These are phyloP conservation scores for Pollenia griseotomentosa DNA, from an alignment of 2,888 invertebrate species.

Conservation along the genomic window DNA sequence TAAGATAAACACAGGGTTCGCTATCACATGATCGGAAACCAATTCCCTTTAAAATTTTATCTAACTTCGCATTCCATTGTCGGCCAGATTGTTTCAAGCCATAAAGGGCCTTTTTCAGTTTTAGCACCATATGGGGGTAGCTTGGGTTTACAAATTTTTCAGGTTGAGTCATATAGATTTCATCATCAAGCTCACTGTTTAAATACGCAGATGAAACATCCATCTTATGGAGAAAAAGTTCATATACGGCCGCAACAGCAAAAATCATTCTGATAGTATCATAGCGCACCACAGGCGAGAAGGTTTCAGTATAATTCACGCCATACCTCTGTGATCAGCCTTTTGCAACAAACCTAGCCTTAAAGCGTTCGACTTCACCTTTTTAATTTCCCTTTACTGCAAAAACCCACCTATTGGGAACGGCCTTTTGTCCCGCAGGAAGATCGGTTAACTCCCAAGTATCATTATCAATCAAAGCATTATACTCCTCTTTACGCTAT, in stretches of 20 bases:
- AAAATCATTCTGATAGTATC: slow-evolving; percentile 29
- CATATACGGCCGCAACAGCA: slow-evolving; percentile 30
- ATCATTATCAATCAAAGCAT: slow-evolving; percentile 2
- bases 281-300: slow-evolving; percentile 44
- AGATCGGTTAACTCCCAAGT: slow-evolving; percentile 6
- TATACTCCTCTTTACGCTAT: slow-evolving; percentile 17
- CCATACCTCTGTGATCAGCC: slow-evolving; percentile 47
- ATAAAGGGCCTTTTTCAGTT: slow-evolving; percentile 10
- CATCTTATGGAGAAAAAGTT: slow-evolving; percentile 47
- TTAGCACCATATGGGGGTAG: neutral
- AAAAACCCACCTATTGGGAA: slow-evolving; percentile 41
- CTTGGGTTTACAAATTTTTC: neutral
- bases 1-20: slow-evolving; percentile 44
- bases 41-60: slow-evolving; percentile 47
- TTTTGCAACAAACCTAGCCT: slow-evolving; percentile 49
- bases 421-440: neutral
- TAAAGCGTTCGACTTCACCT: slow-evolving; percentile 39
- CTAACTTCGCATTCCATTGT: slow-evolving; percentile 50
- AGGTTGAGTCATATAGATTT: slow-evolving; percentile 46
- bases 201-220: slow-evolving; percentile 57
- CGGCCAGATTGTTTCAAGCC: slow-evolving; percentile 59
- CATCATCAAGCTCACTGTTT: slow-evolving; percentile 33
- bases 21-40: slow-evolving; percentile 12
- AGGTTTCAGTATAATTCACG: slow-evolving; percentile 50
- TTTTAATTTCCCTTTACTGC: slow-evolving; percentile 29